Base-by-base conservation (phyloP, 2,113 vertebrate species). In the Eira barbara region DNA sequence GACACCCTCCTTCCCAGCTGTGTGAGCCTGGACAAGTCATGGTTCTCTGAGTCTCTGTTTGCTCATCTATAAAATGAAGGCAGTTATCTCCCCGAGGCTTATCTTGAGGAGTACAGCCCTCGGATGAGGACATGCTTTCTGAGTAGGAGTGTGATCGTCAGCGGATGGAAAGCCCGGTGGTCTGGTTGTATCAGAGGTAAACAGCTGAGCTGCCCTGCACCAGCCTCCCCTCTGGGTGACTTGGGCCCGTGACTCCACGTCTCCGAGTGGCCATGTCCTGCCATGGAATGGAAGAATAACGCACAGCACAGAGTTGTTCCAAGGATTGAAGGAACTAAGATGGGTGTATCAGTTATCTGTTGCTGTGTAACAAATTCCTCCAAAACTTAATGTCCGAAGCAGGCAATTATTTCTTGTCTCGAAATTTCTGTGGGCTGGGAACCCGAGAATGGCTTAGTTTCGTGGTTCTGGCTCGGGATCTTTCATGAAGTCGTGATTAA, bases 181-280 rank as follows among this genome's bases (percentile, higher is more conserved):
- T 63, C 83, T 49, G 14, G 45, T 59, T 52, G 10, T 49, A 67
- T 88, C 11, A 45, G 47, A 57, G 0, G 2, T 18, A 57, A 57
- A 47, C 0, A 0, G 36, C 65, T 31, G 59, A 27, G 69, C 20
- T 63, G 25, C 23, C 61, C 23, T 21, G 27, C 42, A n/a, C 15
- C 8, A 15, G 0, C 45, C 18, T 42, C 45, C 52, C 39, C 34
- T 45, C 69, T 7, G 39, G 18, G 14, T 73, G 63, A 42, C 91
- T 29, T 18, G 36, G 20, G 69, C 76, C 7, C 0, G 9, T 4
- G 85, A n/a, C 39, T 10, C 10, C 47, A 4, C 0, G 0, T 14
- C n/a, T 36, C 79, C 0, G 18, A 36, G 39, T 23, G 2, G 42
- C 74, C 0, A 0, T 31, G 76, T 80, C 85, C 89, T 59, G 42